phyloP scores from a whole-genome alignment of 2,888 invertebrate species.

The Lepidochitona cinerea region DNA sequence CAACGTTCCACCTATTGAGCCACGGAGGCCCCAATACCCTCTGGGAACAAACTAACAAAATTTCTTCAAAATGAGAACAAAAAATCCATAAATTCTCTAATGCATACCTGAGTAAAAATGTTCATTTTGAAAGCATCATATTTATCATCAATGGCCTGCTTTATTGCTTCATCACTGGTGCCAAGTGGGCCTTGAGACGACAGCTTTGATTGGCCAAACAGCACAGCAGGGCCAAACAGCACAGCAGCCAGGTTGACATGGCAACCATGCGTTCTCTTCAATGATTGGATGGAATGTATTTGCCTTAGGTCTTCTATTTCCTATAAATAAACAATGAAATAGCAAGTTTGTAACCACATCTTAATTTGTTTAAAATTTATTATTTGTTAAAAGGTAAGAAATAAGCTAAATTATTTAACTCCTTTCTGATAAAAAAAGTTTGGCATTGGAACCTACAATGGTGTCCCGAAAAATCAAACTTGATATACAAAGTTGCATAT shows the following conservation, averaged over 20 bases:
- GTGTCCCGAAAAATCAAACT: too few species aligned
- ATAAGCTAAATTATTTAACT: too few species aligned
- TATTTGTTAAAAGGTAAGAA: too few species aligned
- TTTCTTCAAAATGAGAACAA: background rate
- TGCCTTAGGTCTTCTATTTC: background rate
- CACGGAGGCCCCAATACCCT: too few species aligned
- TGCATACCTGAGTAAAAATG: slow-evolving; percentile 57
- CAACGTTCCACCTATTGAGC: too few species aligned
- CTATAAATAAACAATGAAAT: background rate
- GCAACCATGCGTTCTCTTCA: slow-evolving; percentile 31
- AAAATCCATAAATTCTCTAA: too few species aligned
- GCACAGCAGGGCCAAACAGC: slow-evolving; percentile 30
- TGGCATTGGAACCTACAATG: too few species aligned
- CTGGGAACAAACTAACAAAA: too few species aligned
- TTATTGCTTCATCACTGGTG: slow-evolving; percentile 35
- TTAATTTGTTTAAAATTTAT: too few species aligned
- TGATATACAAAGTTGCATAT: too few species aligned
- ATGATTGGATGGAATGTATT: background rate
- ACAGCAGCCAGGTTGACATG: slow-evolving; percentile 57
- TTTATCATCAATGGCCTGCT: slow-evolving; percentile 60
- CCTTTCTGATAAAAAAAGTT: too few species aligned
- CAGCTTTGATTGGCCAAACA: slow-evolving; percentile 28
- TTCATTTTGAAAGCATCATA: slow-evolving; percentile 64
- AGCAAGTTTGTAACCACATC: too few species aligned
- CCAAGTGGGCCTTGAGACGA: slow-evolving; percentile 31